phyloP scores from a whole-genome alignment of 1,140 invertebrate genomes.

The Zaprionus africanus region DNA sequence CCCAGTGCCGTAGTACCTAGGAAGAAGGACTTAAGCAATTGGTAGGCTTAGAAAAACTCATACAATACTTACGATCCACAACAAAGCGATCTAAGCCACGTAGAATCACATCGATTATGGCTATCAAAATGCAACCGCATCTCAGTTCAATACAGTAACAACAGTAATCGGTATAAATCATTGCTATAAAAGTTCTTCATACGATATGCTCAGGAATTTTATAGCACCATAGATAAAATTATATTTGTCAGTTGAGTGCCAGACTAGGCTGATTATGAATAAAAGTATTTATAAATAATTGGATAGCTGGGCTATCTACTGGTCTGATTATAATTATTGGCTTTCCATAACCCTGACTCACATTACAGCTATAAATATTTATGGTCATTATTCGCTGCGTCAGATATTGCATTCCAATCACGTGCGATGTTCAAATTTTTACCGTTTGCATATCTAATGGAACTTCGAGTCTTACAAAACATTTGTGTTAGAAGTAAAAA shows the following conservation, averaged over 20 bases:
- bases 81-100: slow-evolving; percentile 58
- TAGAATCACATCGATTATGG: slow-evolving; percentile 57
- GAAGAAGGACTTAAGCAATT: background rate
- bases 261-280: background rate
- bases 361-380: slow-evolving; percentile 36
- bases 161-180: slow-evolving; percentile 64
- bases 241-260: background rate
- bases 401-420: slow-evolving; percentile 22
- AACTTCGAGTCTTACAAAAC: slow-evolving; percentile 7
- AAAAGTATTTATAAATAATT: background rate
- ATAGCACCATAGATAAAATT: background rate
- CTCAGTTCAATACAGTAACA: slow-evolving; percentile 60
- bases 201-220: background rate
- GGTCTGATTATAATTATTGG: slow-evolving; percentile 9
- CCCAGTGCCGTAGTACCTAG: slow-evolving; percentile 49
- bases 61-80: slow-evolving; percentile 58
- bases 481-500: background rate
- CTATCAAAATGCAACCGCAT: slow-evolving; percentile 63
- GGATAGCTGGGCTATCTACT: background rate
- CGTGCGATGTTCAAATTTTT: slow-evolving; percentile 28
- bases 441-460: slow-evolving; percentile 25
- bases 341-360: slow-evolving; percentile 35
- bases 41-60: background rate
- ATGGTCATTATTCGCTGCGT: slow-evolving; percentile 28
- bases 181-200: slow-evolving; percentile 6